Evolutionary conservation across 2,888 invertebrate species (phyloP).

Genomic region (Erannis defoliaria): DNA sequence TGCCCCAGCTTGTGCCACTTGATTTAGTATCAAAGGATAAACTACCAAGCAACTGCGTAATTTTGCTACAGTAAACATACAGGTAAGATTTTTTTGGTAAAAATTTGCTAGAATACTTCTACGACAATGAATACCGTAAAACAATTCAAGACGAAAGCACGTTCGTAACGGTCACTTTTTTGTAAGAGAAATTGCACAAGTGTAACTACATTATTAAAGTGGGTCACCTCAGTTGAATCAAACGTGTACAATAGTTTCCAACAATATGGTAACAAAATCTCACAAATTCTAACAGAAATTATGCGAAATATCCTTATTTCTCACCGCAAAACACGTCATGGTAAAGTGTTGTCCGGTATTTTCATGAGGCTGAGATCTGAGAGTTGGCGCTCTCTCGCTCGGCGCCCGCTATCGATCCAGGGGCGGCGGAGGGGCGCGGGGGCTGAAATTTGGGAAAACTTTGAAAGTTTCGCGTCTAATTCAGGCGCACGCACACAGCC

Average conservation of each 20-base stretch:
- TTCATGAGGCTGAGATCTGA: slow-evolving; percentile 77
- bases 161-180: slow-evolving; percentile 15
- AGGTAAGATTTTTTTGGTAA: not conserved
- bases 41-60: slow-evolving; percentile 1
- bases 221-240: slow-evolving; percentile 14
- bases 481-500: slow-evolving; percentile 85
- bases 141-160: not conserved
- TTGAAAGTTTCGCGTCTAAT: slow-evolving; percentile 87
- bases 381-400: slow-evolving; percentile 71
- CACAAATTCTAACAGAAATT: slow-evolving; percentile 60
- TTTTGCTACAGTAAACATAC: not conserved
- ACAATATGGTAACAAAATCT: slow-evolving; percentile 53
- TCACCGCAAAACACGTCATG: slow-evolving; percentile 74
- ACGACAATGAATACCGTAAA: slow-evolving; percentile 9
- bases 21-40: slow-evolving; percentile 50
- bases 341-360: slow-evolving; percentile 83
- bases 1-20: slow-evolving; percentile 49
- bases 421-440: slow-evolving; percentile 66
- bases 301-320: slow-evolving; percentile 58
- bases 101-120: not conserved
- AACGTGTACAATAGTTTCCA: slow-evolving; percentile 16
- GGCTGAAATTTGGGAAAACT: slow-evolving; percentile 86
- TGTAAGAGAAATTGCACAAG: not conserved
- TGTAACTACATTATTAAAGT: not conserved
- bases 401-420: slow-evolving; percentile 81